Conservation (phyloP, 2,888 invertebrate species). For the Leptura quadrifasciata region DNA sequence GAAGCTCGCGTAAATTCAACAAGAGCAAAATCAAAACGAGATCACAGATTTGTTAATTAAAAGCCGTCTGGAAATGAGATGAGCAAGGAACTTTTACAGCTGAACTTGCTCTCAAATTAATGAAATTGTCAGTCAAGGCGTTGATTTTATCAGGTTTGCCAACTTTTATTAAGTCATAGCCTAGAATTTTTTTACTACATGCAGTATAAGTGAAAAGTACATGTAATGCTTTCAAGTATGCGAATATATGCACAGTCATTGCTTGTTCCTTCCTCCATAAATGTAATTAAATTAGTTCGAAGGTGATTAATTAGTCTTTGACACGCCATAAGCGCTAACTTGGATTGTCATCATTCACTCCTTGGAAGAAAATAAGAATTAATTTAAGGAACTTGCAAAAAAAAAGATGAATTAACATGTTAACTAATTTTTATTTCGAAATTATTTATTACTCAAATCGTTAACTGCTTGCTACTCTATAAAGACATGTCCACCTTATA, state of each 20-base stretch:
- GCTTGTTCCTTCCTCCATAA: constrained; percentile 14
- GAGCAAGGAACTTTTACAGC: constrained; percentile 53
- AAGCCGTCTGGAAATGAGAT: constrained; percentile 50
- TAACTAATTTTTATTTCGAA: background rate
- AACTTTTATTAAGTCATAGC: constrained; percentile 41
- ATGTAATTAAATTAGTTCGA: constrained; percentile 50
- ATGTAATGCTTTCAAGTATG: constrained; percentile 13
- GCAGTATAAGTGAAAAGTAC: constrained; percentile 30
- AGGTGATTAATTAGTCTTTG: constrained; percentile 49
- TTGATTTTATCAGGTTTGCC: constrained; percentile 61
- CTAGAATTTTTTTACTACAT: constrained; percentile 17
- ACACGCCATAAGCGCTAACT: constrained; percentile 43
- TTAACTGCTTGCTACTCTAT: too few species aligned
- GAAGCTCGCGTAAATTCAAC: constrained; percentile 51
- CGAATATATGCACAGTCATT: constrained; percentile 28
- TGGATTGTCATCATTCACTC: constrained; percentile 14
- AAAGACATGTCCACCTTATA: too few species aligned
- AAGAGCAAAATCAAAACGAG: constrained; percentile 51
- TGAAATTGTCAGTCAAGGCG: constrained; percentile 70
- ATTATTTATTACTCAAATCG: too few species aligned
- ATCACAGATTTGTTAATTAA: constrained; percentile 61
- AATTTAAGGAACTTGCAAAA: background rate
- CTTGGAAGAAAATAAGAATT: background rate
- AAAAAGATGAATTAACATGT: background rate
- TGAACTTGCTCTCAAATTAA: constrained; percentile 63